Percentiles rank a stretch among this genome's conserved stretches.
Evolutionary conservation across 1,140 invertebrate species (phyloP).

Genomic region (Apis cerana): DNA sequence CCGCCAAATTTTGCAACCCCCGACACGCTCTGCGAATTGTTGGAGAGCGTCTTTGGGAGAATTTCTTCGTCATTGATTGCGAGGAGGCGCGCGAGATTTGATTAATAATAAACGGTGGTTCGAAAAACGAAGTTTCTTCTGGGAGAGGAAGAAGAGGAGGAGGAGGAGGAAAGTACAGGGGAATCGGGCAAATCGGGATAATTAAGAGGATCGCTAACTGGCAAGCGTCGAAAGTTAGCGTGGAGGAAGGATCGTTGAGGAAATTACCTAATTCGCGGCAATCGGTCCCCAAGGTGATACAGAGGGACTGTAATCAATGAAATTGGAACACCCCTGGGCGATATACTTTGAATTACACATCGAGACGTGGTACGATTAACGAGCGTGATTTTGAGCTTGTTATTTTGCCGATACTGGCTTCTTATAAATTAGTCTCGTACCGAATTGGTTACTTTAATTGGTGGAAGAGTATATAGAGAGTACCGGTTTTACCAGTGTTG

Average conservation of each 20-base stretch:
- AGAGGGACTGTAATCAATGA: conserved; percentile 29
- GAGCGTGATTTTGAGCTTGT: neutral
- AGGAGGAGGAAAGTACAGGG: too few relatives aligned
- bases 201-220: conserved; percentile 50
- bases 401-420: neutral
- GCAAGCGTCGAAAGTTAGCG: conserved; percentile 33
- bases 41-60: too few relatives aligned
- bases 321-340: conserved; percentile 10
- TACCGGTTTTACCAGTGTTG: too few relatives aligned
- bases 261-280: conserved; percentile 62
- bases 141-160: too few relatives aligned
- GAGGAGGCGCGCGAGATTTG: neutral
- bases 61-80: neutral
- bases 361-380: neutral
- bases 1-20: neutral
- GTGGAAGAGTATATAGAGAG: neutral
- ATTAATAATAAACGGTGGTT: neutral
- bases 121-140: neutral
- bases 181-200: conserved; percentile 16
- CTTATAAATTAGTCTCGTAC: neutral
- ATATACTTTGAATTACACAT: conserved; percentile 2
- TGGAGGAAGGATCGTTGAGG: conserved; percentile 59
- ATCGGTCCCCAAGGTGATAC: conserved; percentile 49
- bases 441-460: neutral
- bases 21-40: too few relatives aligned